Evolutionary conservation across 2,113 vertebrate species (phyloP).

Genomic region (Heteronetta atricapilla): DNA sequence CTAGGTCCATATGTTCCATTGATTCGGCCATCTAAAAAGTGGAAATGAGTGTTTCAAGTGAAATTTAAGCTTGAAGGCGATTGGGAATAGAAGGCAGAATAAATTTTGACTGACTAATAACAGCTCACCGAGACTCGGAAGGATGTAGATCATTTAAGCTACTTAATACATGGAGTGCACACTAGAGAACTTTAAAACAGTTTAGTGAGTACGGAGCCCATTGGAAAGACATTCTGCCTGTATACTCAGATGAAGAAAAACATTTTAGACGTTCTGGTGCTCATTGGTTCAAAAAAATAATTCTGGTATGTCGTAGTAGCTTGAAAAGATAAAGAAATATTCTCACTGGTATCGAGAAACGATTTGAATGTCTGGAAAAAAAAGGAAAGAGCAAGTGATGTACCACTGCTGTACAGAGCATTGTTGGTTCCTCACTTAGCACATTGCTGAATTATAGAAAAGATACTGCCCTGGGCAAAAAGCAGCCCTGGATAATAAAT

Average conservation of each 20-base stretch:
- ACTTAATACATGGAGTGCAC: neutral
- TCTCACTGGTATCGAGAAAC: neutral
- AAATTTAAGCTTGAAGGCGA: slow-evolving; percentile 54
- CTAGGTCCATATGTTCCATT: neutral
- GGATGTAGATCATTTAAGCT: slow-evolving; percentile 15
- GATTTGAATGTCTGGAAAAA: neutral
- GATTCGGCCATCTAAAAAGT: neutral
- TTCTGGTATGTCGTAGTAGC: neutral
- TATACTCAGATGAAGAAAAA: neutral
- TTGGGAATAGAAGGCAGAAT: slow-evolving; percentile 43
- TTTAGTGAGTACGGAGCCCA: neutral
- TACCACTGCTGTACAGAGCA: neutral
- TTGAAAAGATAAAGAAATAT: neutral
- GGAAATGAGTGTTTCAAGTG: slow-evolving; percentile 15
- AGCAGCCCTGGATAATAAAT: slow-evolving; percentile 44
- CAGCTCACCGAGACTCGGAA: neutral
- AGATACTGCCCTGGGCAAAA: slow-evolving; percentile 12
- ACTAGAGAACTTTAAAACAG: neutral
- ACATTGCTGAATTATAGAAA: neutral
- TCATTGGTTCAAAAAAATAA: neutral
- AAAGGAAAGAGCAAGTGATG: neutral
- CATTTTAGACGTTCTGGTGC: neutral
- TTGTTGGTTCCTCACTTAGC: neutral
- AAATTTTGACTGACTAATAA: slow-evolving; percentile 30
- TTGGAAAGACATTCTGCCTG: neutral